Base-by-base conservation (phyloP, 2,113 vertebrate genomes). In the Rhadina sibilatrix region DNA sequence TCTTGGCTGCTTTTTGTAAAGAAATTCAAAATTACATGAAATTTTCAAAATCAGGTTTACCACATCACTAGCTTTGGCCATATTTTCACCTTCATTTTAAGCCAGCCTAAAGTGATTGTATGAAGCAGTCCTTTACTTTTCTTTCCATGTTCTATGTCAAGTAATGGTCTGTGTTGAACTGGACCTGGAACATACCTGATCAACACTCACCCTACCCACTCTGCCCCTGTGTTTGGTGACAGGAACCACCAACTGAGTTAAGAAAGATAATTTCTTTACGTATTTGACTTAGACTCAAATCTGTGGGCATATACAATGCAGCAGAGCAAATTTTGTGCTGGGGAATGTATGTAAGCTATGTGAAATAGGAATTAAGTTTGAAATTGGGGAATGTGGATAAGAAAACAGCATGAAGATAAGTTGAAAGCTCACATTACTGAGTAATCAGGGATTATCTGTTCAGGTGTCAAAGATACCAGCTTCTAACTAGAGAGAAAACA, bases 161-260 rank as follows among this genome's bases (percentile, higher is more conserved):
- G 47, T 53, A 16, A 18, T 52, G 8, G 12, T 69, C 33, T 2
- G 0, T 49, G 22, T 63, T 76, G 87, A 42, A 11, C 38, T 76
- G 23, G 38, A 54, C 40, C 20, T 80, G 68, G 63, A 68, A 27
- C 5, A 15, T 13, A 30, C 9, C 30, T 49, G 40, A 30, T 40
- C 13, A 46, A 13, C 5, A 10, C 9, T 50, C 24, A 19, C 10
- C 15, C 35, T 77, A 7, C 38, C 24, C 11, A 21, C 24, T 10
- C 19, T 10, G 1, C 12, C 4, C 9, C 37, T 22, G 0, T 40
- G 17, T 30, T 1, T 63, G 33, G 57, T 37, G 52, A 66, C 24
- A 57, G 52, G 19, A 79, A 9, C 31, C 18, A 52, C 37, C 31
- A 84, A 11, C 15, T 6, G 33, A 33, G 18, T 70, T 78, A 5